Base-by-base conservation (phyloP, 2,797 vertebrate species). In the Acipenser oxyrinchus region DNA sequence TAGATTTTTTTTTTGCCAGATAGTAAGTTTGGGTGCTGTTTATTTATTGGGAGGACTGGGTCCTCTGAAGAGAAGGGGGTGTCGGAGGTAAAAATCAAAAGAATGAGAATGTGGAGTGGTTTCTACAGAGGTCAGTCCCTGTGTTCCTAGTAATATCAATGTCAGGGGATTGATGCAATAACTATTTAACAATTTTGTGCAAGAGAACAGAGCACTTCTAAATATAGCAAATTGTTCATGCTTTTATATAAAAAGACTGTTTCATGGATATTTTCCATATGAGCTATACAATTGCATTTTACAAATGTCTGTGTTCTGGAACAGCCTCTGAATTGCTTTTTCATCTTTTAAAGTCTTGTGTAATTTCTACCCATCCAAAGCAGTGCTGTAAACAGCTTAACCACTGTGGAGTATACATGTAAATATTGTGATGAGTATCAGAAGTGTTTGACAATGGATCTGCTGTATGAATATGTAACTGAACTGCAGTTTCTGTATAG, bases 241-340 rank as follows among this genome's bases (percentile, higher is more conserved):
- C 78, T 84, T 90, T 86, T 83, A 71, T 80, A 85, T 74, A 78
- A 80, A n/a, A 76, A 79, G 66, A 81, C 75, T 85, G 73, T 86
- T 88, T 86, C 84, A 80, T 77, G 72, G 73, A 78, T 73, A 72
- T 76, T 73, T 66, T 68, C 78, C 75, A 75, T 23, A 60, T 48
- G 68, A 66, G 51, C 48, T 23, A 68, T 66, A 62, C 64, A 67
- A 63, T 65, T 51, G 50, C 49, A 65, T 68, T 67, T 68, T 64
- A 65, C 67, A 60, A 64, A 63, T 74, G 71, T 75, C 37, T 75
- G 71, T n/a, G n/a, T 68, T 65, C 18, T 62, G 62, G 69, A 64
- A 73, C 55, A n/a, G 63, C 63, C 58, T 75, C 72, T 81, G 75
- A 73, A 76, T 78, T 74, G 76, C 80, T 77, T 52, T 74, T 79